phyloP scores from a whole-genome alignment of 2,797 vertebrate species.

The Protonibea diacanthus region DNA sequence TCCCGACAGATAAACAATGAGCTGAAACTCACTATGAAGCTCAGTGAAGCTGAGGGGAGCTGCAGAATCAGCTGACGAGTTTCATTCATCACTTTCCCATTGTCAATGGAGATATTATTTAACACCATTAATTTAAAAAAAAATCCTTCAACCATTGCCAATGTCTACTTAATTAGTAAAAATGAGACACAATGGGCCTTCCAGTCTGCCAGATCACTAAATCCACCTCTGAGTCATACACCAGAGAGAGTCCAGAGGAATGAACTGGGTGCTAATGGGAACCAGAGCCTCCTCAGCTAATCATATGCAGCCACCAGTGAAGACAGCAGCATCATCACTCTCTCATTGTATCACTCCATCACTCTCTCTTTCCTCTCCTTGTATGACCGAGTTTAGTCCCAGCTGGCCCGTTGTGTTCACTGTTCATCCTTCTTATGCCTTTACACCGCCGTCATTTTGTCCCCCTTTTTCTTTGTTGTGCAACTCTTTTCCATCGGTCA shows the following conservation, averaged over 20 bases:
- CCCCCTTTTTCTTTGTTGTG: slow-evolving; percentile 9
- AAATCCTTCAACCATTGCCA: not conserved
- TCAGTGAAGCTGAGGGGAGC: not conserved
- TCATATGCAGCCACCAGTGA: slow-evolving; percentile 43
- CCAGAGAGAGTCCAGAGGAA: slow-evolving; percentile 34
- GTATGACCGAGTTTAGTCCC: slow-evolving; percentile 1
- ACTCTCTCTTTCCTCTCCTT: slow-evolving; percentile 43
- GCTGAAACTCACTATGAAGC: too few relatives aligned
- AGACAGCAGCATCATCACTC: slow-evolving; percentile 55
- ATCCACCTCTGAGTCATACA: not conserved
- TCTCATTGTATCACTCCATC: slow-evolving; percentile 45
- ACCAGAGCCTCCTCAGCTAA: slow-evolving; percentile 52
- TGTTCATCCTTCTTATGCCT: slow-evolving; percentile 29
- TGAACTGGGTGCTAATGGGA: slow-evolving; percentile 57
- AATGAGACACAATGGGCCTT: not conserved
- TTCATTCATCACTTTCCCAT: not conserved
- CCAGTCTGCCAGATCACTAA: not conserved
- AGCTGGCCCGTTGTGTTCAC: not conserved
- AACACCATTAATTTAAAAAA: not conserved
- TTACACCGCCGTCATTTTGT: slow-evolving; percentile 12
- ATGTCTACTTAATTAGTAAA: not conserved
- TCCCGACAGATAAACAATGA: too few relatives aligned
- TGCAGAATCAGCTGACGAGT: not conserved
- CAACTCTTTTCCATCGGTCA: not conserved
- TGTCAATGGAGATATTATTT: not conserved